phyloP scores from a whole-genome alignment of 2,888 invertebrate species.

The Tetragonula carbonaria region DNA sequence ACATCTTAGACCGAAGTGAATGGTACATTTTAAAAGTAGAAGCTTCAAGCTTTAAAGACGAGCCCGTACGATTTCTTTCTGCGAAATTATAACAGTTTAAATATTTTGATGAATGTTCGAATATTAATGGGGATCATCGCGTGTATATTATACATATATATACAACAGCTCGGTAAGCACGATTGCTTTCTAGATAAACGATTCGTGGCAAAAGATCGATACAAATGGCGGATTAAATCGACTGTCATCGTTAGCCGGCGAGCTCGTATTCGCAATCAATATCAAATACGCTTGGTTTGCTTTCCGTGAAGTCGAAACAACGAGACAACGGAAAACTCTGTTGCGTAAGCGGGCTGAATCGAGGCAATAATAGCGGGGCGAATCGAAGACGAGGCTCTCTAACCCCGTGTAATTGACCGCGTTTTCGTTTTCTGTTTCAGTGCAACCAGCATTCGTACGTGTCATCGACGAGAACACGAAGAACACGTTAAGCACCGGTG shows the following conservation, averaged over 20 bases:
- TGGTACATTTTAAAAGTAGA: too few species aligned
- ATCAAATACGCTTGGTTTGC: slow-evolving; percentile 19
- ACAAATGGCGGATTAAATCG: background rate
- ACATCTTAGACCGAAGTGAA: too few species aligned
- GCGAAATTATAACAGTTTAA: too few species aligned
- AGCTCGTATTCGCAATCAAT: background rate
- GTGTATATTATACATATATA: background rate
- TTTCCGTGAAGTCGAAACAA: slow-evolving; percentile 15
- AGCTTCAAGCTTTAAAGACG: too few species aligned
- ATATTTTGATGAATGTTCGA: too few species aligned
- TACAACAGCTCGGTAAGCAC: background rate
- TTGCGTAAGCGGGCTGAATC: slow-evolving; percentile 33
- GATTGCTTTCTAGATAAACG: background rate
- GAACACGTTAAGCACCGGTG: slow-evolving; percentile 86
- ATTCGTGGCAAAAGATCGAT: background rate
- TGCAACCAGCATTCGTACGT: slow-evolving; percentile 91
- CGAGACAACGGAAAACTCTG: slow-evolving; percentile 13
- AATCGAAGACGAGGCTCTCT: slow-evolving; percentile 34
- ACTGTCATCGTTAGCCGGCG: background rate
- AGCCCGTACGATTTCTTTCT: too few species aligned
- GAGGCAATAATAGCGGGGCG: slow-evolving; percentile 42
- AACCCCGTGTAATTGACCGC: slow-evolving; percentile 48
- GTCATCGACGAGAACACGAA: slow-evolving; percentile 88
- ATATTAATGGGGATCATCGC: too few species aligned
- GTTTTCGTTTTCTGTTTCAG: slow-evolving; percentile 85